Conservation (phyloP, 2,888 invertebrate species). For the Andrena flavipes region DNA sequence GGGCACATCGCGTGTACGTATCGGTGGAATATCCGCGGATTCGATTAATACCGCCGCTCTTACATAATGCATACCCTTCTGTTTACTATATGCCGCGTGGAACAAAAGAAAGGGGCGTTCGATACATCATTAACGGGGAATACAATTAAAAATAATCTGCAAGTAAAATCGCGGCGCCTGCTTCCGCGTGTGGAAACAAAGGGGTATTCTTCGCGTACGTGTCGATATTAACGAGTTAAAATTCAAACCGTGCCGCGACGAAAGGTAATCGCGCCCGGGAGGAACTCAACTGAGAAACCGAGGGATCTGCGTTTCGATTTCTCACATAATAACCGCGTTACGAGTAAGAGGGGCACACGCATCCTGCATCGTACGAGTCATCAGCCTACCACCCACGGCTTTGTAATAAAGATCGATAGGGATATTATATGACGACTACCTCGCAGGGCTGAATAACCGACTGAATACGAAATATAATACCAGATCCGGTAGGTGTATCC, state of each 20-base stretch:
- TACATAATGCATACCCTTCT: constrained; percentile 29
- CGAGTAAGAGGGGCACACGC: constrained; percentile 2
- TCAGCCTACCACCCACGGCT: neutral
- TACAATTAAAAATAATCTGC: constrained; percentile 47
- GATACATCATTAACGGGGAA: constrained; percentile 42
- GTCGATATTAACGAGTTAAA: constrained; percentile 49
- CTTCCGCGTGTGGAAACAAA: constrained; percentile 52
- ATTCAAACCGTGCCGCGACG: neutral
- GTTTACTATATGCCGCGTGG: constrained; percentile 25
- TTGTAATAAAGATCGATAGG: constrained; percentile 4
- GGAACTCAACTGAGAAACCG: constrained; percentile 11
- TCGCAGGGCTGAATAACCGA: neutral
- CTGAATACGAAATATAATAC: neutral
- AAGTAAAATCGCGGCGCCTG: constrained; percentile 39
- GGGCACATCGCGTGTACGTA: neutral
- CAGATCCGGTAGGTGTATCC: neutral
- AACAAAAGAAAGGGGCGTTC: constrained; percentile 46
- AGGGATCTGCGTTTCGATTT: constrained; percentile 27
- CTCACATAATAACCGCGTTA: constrained; percentile 24
- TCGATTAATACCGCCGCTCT: constrained; percentile 16
- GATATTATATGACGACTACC: neutral
- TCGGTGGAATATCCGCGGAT: constrained; percentile 5
- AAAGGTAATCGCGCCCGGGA: constrained; percentile 9
- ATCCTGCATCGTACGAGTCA: constrained; percentile 11
- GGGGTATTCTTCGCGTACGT: constrained; percentile 24